A percentile compares a stretch with the other conserved stretches of the same genome.
phyloP scores from a whole-genome alignment of 1,140 invertebrate genomes.

The Platyscapa corneri region DNA sequence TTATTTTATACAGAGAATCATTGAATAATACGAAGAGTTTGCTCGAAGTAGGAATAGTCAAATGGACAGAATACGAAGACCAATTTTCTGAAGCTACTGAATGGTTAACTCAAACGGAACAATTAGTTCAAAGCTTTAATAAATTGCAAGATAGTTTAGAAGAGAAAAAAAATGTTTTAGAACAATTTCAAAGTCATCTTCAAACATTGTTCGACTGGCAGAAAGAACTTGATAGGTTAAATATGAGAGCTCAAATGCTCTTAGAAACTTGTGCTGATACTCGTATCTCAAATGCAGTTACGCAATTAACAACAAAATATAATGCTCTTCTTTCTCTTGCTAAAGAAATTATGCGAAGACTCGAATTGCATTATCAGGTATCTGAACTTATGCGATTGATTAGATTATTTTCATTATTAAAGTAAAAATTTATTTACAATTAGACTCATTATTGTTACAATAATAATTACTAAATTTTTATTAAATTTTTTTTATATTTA shows the following conservation, averaged over 20 bases:
- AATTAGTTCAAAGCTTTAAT: conserved; percentile 90
- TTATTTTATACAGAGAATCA: conserved; percentile 76
- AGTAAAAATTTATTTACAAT: too few species aligned
- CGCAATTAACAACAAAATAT: conserved; percentile 94
- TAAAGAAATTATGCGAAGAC: conserved; percentile 93
- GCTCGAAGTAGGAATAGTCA: conserved; percentile 91
- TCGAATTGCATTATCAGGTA: conserved; percentile 92
- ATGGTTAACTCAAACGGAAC: conserved; percentile 92
- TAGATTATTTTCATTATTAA: neutral
- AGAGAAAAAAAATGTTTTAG: conserved; percentile 90
- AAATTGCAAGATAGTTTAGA: conserved; percentile 92
- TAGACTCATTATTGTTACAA: too few species aligned
- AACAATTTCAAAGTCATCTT: conserved; percentile 92
- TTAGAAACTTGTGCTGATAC: conserved; percentile 95
- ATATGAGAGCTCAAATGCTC: conserved; percentile 91
- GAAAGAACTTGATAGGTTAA: conserved; percentile 91
- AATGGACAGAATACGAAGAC: conserved; percentile 97
- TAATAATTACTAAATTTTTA: too few species aligned
- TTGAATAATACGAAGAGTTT: conserved; percentile 86
- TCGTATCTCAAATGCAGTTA: conserved; percentile 93
- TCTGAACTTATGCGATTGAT: neutral
- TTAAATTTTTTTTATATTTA: too few species aligned
- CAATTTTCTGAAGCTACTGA: conserved; percentile 91
- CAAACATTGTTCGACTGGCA: conserved; percentile 96
- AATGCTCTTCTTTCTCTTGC: conserved; percentile 92